Evolutionary conservation across 2,888 invertebrate genomes (phyloP), one percentile per base, ranked within the genome.

Genomic region (Eudasyphora cyanicolor): DNA sequence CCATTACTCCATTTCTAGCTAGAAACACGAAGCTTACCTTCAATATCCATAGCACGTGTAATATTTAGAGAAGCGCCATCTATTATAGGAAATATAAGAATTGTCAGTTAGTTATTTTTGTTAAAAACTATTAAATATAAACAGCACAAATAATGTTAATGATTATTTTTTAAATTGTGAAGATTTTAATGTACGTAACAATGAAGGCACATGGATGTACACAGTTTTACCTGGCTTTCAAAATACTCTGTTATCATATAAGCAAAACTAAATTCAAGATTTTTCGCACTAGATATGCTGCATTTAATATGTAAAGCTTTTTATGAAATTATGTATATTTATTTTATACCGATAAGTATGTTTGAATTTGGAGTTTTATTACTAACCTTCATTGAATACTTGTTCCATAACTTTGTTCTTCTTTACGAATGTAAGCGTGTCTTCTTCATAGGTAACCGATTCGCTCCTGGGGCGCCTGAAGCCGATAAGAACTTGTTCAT

Each of bases 41-140:
- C 92, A 86, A 95, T 93, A 88, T 95, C 94, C 90, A 94, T 94
- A 92, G 95, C 95, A 88, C 94, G 93, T 12, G 95, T 93, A 86
- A 96, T 95, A 89, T 95, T 95, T 89, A 96, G 94, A 14, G 95
- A 94, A 38, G 94, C 96, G 87, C 95, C 95, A 92, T 96, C 96
- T 96, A 93, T 82, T 29, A 73, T 19, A 21, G 77, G 64, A 24
- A 74, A 82, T 35, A 29, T 0, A 42, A 42, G 14, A 75, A 38
- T 29, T 38, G 54, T 27, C 8, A n/a, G 73, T 76, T 70, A 32
- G 3, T 10, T 64, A 49, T 14, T n/a, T 42, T 57, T 45, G n/a
- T n/a, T 4, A 32, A 62, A 38, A 70, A 42, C 69, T 60, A 45
- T 21, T 24, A 29, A 38, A 27, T 4, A 60, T 19, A 4, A 1